Percentiles rank a stretch among this genome's conserved stretches.
These are phyloP conservation scores for Sarcophaga subvicina DNA, from an alignment of 2,888 invertebrate genomes.

Conservation along the genomic window DNA sequence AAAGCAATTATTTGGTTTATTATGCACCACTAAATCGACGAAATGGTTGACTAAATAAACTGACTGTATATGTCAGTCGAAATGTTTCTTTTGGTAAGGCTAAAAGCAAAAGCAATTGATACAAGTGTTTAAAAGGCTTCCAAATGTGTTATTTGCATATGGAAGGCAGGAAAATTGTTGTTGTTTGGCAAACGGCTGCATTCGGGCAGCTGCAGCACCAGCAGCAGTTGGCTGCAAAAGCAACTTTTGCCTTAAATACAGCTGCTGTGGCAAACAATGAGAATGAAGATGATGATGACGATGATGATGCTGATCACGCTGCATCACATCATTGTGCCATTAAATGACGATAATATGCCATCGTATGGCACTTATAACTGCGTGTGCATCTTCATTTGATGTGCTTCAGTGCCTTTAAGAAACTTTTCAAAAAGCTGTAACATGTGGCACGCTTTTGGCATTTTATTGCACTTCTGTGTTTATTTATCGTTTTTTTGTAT, in stretches of 20 bases:
- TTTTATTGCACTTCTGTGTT: slow-evolving; percentile 67
- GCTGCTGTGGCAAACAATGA: not conserved
- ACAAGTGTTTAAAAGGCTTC: slow-evolving; percentile 48
- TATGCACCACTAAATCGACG: not conserved
- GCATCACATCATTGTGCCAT: slow-evolving; percentile 6
- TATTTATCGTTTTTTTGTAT: slow-evolving; percentile 1
- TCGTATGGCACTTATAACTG: not conserved
- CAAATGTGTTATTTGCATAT: not conserved
- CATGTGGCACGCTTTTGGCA: slow-evolving; percentile 70
- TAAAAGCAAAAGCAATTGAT: slow-evolving; percentile 50
- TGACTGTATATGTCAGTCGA: not conserved
- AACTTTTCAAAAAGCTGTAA: slow-evolving; percentile 56
- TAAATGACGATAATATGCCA: not conserved
- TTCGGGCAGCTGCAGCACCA: slow-evolving; percentile 9
- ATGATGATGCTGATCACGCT: slow-evolving; percentile 18
- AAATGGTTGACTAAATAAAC: not conserved
- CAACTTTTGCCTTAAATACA: not conserved
- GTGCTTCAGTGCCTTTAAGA: slow-evolving; percentile 55
- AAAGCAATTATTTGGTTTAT: not conserved
- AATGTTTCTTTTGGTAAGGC: not conserved
- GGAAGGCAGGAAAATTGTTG: not conserved
- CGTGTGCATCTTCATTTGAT: slow-evolving; percentile 27
- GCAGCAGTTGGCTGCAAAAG: not conserved
- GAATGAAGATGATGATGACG: slow-evolving; percentile 4
- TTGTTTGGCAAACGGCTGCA: slow-evolving; percentile 15